These are phyloP conservation scores for Ephialtes manifestator DNA, from an alignment of 2,888 invertebrate species.

Conservation along the genomic window DNA sequence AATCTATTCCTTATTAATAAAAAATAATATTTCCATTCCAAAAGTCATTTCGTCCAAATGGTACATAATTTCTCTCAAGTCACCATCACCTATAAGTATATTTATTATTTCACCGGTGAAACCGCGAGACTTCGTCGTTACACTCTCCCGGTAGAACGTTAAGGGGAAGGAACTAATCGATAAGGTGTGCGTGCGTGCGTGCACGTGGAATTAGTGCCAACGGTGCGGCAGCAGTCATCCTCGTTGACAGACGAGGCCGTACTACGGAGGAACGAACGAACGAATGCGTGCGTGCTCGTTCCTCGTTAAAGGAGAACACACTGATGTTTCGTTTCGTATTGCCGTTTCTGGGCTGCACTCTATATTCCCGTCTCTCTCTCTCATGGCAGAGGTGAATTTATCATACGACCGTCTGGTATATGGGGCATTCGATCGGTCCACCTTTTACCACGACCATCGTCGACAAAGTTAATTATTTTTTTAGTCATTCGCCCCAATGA, in stretches of 20 bases:
- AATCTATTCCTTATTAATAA: neutral
- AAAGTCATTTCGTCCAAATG: neutral
- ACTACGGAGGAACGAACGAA: slow-evolving; percentile 21
- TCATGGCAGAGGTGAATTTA: slow-evolving; percentile 10
- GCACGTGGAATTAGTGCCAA: slow-evolving; percentile 62
- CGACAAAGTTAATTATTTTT: no score
- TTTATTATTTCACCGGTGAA: neutral
- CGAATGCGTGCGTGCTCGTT: slow-evolving; percentile 35
- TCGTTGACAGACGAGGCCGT: slow-evolving; percentile 62
- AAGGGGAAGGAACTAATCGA: slow-evolving; percentile 57
- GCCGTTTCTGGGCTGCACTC: slow-evolving; percentile 6
- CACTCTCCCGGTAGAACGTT: slow-evolving; percentile 4
- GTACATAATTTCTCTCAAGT: no score
- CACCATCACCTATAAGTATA: neutral
- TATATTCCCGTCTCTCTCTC: neutral
- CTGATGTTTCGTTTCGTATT: neutral
- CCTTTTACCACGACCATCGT: no score
- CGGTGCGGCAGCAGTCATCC: slow-evolving; percentile 40
- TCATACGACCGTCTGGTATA: neutral
- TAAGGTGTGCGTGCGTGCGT: slow-evolving; percentile 63
- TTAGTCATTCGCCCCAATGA: no score
- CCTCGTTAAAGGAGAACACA: slow-evolving; percentile 16
- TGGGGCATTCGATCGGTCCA: no score
- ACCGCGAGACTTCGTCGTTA: neutral
- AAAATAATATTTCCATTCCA: no score